Conservation (phyloP, 2,888 invertebrate genomes). For the Xylota segnis region DNA sequence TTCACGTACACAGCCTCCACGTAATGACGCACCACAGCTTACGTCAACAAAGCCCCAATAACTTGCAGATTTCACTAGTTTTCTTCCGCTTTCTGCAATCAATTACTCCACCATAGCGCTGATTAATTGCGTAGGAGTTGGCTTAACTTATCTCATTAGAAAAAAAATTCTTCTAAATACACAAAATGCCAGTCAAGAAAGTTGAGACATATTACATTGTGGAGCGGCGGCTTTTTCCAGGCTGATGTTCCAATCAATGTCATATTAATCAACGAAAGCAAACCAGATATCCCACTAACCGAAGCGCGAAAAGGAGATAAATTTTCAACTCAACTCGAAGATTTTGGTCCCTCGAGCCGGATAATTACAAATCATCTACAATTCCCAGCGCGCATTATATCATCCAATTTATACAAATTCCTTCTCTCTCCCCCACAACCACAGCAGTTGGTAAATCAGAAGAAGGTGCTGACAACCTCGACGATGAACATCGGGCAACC, state of each 20-base stretch:
- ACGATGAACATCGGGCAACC: conserved; percentile 39
- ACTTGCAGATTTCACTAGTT: background rate
- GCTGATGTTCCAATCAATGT: conserved; percentile 29
- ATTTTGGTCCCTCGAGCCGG: conserved; percentile 62
- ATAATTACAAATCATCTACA: conserved; percentile 52
- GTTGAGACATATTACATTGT: conserved; percentile 14
- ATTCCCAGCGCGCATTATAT: conserved; percentile 14
- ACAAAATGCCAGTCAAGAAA: background rate
- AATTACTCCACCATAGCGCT: conserved; percentile 6
- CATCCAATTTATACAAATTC: conserved; percentile 37
- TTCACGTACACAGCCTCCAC: background rate
- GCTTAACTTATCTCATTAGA: conserved; percentile 7
- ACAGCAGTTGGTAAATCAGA: conserved; percentile 1
- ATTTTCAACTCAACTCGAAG: conserved; percentile 25
- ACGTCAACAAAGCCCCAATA: background rate
- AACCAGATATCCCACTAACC: background rate
- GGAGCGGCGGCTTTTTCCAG: background rate
- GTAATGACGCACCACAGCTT: background rate
- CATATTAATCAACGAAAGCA: conserved; percentile 34
- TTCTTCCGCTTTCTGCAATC: conserved; percentile 16
- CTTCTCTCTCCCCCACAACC: background rate
- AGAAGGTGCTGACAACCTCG: conserved; percentile 26
- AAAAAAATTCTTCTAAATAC: background rate
- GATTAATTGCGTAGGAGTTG: conserved; percentile 15
- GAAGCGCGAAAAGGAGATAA: background rate